These are phyloP conservation scores for Hyaena hyaena DNA, from an alignment of 2,113 vertebrate species.

Conservation along the genomic window DNA sequence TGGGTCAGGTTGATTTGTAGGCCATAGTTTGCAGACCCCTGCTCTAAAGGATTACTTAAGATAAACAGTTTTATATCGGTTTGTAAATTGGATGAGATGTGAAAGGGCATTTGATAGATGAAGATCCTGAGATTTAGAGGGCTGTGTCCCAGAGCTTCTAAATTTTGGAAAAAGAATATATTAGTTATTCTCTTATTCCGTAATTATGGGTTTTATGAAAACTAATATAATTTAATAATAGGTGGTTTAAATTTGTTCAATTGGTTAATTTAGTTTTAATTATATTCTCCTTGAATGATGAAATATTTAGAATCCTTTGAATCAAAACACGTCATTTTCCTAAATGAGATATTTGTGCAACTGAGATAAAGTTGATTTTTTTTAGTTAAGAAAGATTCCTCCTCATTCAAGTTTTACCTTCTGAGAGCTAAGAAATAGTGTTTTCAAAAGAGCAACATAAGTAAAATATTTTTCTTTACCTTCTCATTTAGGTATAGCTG, in stretches of 20 bases:
- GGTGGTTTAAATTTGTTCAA: background rate
- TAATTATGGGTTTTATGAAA: constrained; percentile 18
- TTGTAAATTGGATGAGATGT: background rate
- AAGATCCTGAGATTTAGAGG: background rate
- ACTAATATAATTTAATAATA: background rate
- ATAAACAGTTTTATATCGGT: background rate
- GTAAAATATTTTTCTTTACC: background rate
- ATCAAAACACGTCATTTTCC: constrained; percentile 23
- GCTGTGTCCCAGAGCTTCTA: background rate
- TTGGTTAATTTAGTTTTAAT: constrained; percentile 34
- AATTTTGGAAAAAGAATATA: background rate
- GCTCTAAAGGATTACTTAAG: constrained; percentile 24
- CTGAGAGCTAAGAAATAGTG: background rate
- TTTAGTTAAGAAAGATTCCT: constrained; percentile 27
- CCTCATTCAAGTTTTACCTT: background rate
- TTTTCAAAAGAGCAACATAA: background rate
- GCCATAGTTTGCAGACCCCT: background rate
- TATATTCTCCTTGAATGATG: constrained; percentile 1
- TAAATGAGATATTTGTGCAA: background rate
- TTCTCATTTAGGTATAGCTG: background rate
- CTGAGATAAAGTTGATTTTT: background rate
- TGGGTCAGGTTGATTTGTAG: background rate
- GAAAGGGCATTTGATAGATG: background rate
- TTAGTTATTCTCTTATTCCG: background rate
- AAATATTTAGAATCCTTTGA: constrained; percentile 25